Evolutionary conservation across 1,140 invertebrate genomes (phyloP).

Genomic region (Gryon sp.): DNA sequence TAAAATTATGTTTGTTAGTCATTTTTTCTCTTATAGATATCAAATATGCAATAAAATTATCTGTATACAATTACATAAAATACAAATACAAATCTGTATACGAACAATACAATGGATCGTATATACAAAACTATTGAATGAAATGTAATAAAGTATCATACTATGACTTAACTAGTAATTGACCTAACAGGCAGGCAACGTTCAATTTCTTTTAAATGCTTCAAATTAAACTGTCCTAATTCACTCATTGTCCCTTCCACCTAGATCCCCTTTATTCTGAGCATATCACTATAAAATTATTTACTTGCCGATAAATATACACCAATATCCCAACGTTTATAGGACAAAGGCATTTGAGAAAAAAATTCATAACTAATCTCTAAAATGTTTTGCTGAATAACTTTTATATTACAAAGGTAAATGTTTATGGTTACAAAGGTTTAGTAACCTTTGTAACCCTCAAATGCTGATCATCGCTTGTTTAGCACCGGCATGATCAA

Average conservation of each 20-base stretch:
- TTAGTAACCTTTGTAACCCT: constrained; percentile 39
- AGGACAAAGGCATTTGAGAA: constrained; percentile 6
- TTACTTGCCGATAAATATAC: constrained; percentile 23
- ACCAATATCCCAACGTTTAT: constrained; percentile 9
- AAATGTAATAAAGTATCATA: too few species aligned
- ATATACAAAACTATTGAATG: too few species aligned
- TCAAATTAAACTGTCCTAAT: constrained; percentile 33
- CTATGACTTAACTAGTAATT: not conserved
- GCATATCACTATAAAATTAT: constrained; percentile 42
- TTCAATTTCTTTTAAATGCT: constrained; percentile 24
- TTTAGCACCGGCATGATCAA: constrained; percentile 46
- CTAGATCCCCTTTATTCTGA: constrained; percentile 6
- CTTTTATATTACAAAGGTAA: too few species aligned
- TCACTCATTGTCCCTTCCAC: constrained; percentile 21
- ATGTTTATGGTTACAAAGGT: too few species aligned
- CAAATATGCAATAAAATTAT: too few species aligned
- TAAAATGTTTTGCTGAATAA: constrained; percentile 47
- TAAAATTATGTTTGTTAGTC: too few species aligned
- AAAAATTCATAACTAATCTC: constrained; percentile 41
- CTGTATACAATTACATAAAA: too few species aligned
- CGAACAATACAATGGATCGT: too few species aligned
- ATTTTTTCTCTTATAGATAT: too few species aligned
- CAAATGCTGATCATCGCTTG: constrained; percentile 37
- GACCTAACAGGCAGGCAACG: not conserved
- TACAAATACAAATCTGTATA: too few species aligned